Conservation (phyloP, 2,113 vertebrate genomes). For the Brachyistius frenatus region DNA sequence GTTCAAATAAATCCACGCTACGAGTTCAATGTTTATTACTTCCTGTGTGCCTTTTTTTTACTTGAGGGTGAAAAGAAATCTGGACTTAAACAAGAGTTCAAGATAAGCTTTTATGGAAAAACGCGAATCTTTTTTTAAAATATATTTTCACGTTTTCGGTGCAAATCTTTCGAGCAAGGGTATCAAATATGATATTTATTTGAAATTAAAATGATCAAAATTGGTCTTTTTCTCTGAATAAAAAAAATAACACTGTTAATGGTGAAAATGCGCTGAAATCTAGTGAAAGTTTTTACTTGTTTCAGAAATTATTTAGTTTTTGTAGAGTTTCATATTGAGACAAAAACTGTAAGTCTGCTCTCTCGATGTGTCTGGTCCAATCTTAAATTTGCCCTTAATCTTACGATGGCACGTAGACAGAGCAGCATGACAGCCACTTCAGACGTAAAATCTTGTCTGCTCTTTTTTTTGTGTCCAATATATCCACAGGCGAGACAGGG, state of each 20-base stretch:
- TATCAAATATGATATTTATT: neutral
- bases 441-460: constrained; percentile 37
- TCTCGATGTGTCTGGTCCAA: constrained; percentile 10
- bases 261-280: neutral
- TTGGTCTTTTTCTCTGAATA: neutral
- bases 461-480: constrained; percentile 45
- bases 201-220: neutral
- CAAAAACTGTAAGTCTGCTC: neutral
- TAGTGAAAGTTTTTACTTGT: too few relatives aligned
- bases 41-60: constrained; percentile 14
- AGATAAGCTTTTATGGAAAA: constrained; percentile 3
- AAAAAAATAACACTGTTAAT: neutral
- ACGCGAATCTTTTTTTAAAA: neutral
- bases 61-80: neutral
- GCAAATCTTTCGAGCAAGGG: neutral
- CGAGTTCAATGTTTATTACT: constrained; percentile 9
- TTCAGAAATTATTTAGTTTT: neutral
- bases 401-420: constrained; percentile 39
- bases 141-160: neutral
- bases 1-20: neutral
- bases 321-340: neutral
- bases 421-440: constrained; percentile 38
- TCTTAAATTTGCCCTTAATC: constrained; percentile 59
- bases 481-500: constrained; percentile 54
- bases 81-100: neutral